Conservation (phyloP, 2,888 invertebrate species). For the Mesorhabditis spiculigera region DNA sequence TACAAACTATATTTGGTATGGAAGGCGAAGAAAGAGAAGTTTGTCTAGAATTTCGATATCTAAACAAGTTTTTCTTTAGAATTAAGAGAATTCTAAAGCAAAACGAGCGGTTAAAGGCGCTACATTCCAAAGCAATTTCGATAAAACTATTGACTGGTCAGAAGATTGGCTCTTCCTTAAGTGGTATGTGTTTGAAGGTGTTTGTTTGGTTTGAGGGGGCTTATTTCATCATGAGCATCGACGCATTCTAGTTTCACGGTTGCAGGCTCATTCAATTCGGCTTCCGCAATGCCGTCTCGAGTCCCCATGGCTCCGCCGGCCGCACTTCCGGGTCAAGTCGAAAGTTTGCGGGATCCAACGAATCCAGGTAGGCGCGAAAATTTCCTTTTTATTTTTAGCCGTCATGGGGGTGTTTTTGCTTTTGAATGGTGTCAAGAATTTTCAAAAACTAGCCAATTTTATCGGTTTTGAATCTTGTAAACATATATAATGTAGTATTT, state of each 20-base stretch:
- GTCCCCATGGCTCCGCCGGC: neutral
- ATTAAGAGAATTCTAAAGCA: neutral
- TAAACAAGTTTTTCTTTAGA: neutral
- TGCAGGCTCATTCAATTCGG: neutral
- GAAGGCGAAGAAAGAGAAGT: conserved; percentile 6
- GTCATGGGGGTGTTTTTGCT: too few species aligned
- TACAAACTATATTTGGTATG: neutral
- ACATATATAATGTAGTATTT: neutral
- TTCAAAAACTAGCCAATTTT: neutral
- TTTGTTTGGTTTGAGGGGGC: too few species aligned
- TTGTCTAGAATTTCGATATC: neutral
- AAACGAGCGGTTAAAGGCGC: neutral
- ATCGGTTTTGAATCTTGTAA: neutral
- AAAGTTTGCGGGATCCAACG: neutral
- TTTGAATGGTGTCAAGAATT: too few species aligned
- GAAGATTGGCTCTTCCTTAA: neutral
- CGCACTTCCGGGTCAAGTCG: conserved; percentile 5
- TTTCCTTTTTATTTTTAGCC: neutral
- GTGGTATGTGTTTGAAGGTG: neutral
- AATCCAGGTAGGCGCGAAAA: neutral
- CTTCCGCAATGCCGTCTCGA: neutral
- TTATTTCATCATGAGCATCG: too few species aligned
- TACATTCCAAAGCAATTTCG: neutral
- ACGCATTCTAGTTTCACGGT: too few species aligned
- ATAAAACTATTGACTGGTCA: neutral